Evolutionary conservation across 2,888 invertebrate genomes (phyloP), one percentile per base, ranked within the genome.

Genomic region (Apamea monoglypha): DNA sequence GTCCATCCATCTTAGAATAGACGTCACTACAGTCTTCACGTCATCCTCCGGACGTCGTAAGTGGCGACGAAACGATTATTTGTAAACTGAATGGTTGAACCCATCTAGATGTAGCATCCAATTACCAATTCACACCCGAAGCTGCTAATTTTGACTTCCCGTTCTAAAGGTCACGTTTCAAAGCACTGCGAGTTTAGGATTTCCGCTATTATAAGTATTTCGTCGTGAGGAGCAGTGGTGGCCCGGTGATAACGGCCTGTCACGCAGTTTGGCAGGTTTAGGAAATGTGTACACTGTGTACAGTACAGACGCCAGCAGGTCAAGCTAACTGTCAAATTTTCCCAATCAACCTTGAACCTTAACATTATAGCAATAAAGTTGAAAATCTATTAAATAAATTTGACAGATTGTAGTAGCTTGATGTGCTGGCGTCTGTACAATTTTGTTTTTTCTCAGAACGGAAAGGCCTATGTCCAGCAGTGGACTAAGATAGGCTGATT

Each of bases 1-100:
- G 64, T 53, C 53, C 29, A 64, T 66, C 53, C 29, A 64, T 53
- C 61, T 59, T 67, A 18, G 16, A 53, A 67, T 67, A 25, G 53
- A 61, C 66, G 67, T 47, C 61, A n/a, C 40, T n/a, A 59, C 44
- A 77, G 32, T 59, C 14, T 21, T 10, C 53, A 21, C 47, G 32
- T 40, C 84, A 63, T 84, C 80, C 84, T 72, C 47, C 80, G 85
- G 81, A 71, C 47, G 71, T 36, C n/a, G 47, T 79, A 84, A 80
- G 68, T 79, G 67, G 67, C 47, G 61, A 68, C 56, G 25, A 72
- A 84, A 50, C 56, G 64, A 78, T 32, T 25, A 36, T 56, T 71
- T n/a, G 74, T n/a, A 50, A 40, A 84, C 84, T 84, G 79, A 25
- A 36, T 36, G 56, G n/a, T 1, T 29, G 79, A 66, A 3, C 14